Evolutionary conservation across 2,888 invertebrate genomes (phyloP).

Genomic region (Hedychridium roseum): DNA sequence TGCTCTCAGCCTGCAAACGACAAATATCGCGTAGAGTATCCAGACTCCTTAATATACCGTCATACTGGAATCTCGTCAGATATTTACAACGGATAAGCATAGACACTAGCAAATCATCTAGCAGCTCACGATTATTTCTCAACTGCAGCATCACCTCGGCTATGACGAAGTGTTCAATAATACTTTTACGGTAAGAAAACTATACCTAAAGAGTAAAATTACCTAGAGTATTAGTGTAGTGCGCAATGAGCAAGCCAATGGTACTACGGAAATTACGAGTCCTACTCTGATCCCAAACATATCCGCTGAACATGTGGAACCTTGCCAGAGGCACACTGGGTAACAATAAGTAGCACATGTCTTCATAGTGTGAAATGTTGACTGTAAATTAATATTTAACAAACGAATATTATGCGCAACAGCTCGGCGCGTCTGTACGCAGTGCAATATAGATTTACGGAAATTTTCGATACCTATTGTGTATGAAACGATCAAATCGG

Average conservation of each 20-base stretch:
- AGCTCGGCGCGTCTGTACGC: slow-evolving; percentile 2
- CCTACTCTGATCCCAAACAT: slow-evolving; percentile 64
- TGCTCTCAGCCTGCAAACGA: slow-evolving; percentile 51
- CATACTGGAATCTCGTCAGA: slow-evolving; percentile 62
- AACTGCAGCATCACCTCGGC: slow-evolving; percentile 63
- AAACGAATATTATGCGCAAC: no score
- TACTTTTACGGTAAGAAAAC: no score
- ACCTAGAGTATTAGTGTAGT: slow-evolving; percentile 64
- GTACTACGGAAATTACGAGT: slow-evolving; percentile 64
- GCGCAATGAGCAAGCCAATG: slow-evolving; percentile 57
- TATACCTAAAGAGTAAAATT: no score
- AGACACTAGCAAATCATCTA: slow-evolving; percentile 63
- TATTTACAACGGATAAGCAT: slow-evolving; percentile 61
- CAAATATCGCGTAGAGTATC: slow-evolving; percentile 61
- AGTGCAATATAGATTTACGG: not conserved
- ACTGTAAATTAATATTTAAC: slow-evolving; percentile 47
- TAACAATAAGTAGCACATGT: slow-evolving; percentile 62
- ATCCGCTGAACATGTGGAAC: slow-evolving; percentile 63
- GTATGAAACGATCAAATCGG: slow-evolving; percentile 61
- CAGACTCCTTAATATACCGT: slow-evolving; percentile 63
- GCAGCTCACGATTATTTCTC: slow-evolving; percentile 63
- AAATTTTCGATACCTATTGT: slow-evolving; percentile 52
- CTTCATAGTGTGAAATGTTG: slow-evolving; percentile 64
- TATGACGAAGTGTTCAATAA: no score
- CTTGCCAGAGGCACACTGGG: slow-evolving; percentile 64